Base-by-base conservation (phyloP, 2,113 vertebrate species). In the Halichoeres trimaculatus region DNA sequence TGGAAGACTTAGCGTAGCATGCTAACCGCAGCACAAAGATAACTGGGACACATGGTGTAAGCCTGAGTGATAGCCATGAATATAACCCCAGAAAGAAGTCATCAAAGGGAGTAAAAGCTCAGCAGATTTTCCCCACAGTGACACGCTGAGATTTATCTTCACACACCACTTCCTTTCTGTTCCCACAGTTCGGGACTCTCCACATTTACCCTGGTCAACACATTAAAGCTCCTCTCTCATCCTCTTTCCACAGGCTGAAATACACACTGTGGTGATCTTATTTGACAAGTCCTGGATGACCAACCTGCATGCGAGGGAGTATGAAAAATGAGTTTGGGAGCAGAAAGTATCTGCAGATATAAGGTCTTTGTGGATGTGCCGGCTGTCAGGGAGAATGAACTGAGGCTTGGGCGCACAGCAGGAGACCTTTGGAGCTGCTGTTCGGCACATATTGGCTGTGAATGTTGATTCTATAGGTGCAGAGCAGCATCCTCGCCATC, bases 261-360 rank as follows among this genome's bases (percentile, higher is more conserved):
- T n/a, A n/a, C 30, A 74, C 67, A 69, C 70, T 63, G 77, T 1
- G 52, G 45, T 80, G 83, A 85, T 85, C 60, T 57, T 58, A 89
- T 90, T 86, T 83, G 88, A 90, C 85, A 83, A 83, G 78, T 84
- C 75, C 75, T 81, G 83, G 84, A 72, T 73, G 86, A 87, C 83
- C 74, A 71, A 77, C 69, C 78, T 80, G 75, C 45, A 48, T 48
- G 45, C 41, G 12, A 78, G 56, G 53, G 51, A 70, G 74, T 56
- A 57, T 74, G 76, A 86, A 70, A 72, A 78, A 78, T 51, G 22
- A 73, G 59, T 83, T 10, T 67, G 78, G 75, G 66, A 57, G 19
- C 53, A 11, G 74, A 74, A 56, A 77, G 66, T 56, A 58, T 70
- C 48, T 36, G 65, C 41, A 48, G 81, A 77, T 59, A 76, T 84